These are phyloP conservation scores for Lanius collurio DNA, from an alignment of 2,113 vertebrate genomes.

Conservation along the genomic window DNA sequence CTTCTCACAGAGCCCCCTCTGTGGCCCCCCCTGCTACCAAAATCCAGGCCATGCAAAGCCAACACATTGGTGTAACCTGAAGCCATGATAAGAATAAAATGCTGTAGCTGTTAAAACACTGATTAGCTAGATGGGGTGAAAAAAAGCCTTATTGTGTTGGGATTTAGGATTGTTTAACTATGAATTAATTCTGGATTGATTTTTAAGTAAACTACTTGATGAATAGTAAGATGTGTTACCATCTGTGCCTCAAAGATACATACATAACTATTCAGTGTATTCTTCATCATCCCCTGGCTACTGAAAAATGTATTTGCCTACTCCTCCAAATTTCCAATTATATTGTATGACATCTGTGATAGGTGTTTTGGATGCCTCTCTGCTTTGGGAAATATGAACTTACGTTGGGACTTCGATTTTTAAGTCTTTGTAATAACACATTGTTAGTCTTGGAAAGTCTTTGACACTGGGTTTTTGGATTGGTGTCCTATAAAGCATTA, in stretches of 20 bases:
- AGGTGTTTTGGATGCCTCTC: not conserved
- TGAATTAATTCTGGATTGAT: not conserved
- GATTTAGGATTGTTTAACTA: not conserved
- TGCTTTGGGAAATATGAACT: not conserved
- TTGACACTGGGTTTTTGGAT: not conserved
- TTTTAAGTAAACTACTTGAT: not conserved
- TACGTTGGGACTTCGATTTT: not conserved
- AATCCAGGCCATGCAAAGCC: not conserved
- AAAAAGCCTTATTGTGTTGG: not conserved
- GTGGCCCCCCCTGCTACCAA: not conserved
- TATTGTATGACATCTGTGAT: not conserved
- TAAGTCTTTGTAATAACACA: not conserved
- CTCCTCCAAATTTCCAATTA: not conserved
- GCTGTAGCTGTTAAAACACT: not conserved
- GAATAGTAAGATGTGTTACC: not conserved
- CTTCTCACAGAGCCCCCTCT: not conserved
- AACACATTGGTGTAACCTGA: not conserved
- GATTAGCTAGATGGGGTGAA: not conserved
- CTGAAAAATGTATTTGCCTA: not conserved
- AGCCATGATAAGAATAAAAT: not conserved
- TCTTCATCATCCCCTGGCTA: not conserved
- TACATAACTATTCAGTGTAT: not conserved
- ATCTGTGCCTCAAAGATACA: not conserved
- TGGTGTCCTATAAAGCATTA: not conserved
- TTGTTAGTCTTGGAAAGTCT: not conserved